Evolutionary conservation across 2,113 vertebrate species (phyloP).

Genomic region (Pithys albifrons): DNA sequence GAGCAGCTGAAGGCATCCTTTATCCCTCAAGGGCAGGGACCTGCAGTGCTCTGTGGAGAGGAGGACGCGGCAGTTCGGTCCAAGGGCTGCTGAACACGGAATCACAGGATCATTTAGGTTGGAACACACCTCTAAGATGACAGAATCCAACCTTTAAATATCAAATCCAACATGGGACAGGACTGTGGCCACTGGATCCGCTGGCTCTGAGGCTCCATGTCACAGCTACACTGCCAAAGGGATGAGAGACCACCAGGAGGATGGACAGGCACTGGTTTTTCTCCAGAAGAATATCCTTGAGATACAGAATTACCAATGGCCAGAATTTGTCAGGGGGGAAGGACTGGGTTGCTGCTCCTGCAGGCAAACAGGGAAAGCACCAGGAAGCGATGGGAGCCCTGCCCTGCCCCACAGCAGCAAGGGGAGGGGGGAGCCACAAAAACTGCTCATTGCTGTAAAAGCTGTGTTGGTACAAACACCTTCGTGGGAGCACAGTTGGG

Average conservation of each 20-base stretch:
- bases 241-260: neutral
- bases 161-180: accelerated
- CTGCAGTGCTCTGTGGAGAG: accelerated
- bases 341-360: neutral
- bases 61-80: accelerated
- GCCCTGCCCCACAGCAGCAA: neutral
- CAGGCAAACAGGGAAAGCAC: neutral
- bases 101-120: neutral
- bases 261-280: accelerated
- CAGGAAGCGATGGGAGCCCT: accelerated
- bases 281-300: neutral
- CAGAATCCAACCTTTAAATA: accelerated
- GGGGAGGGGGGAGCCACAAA: neutral
- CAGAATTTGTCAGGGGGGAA: neutral
- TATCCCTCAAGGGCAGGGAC: neutral
- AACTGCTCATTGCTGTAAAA: neutral
- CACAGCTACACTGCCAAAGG: neutral
- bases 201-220: neutral
- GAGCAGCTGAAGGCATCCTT: neutral
- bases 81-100: neutral
- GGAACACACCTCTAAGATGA: neutral
- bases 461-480: neutral
- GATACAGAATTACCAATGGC: accelerated
- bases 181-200: accelerated
- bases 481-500: accelerated